Evolutionary conservation across 2,888 invertebrate genomes (phyloP).

Genomic region (Gymnocheta viridis): DNA sequence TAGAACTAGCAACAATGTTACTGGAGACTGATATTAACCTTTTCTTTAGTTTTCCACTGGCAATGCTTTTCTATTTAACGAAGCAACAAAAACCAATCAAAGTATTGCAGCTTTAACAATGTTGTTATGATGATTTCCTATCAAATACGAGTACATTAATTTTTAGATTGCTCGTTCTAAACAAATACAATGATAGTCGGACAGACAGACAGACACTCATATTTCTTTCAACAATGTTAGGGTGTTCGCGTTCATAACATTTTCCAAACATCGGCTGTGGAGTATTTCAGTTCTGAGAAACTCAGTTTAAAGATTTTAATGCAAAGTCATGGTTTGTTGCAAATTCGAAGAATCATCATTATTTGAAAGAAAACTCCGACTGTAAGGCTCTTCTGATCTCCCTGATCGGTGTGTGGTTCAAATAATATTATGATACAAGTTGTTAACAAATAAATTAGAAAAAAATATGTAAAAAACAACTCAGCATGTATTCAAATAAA

Average conservation of each 20-base stretch:
- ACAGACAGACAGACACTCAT: not conserved
- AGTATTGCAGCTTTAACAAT: not conserved
- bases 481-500: not conserved
- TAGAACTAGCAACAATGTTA: slow-evolving; percentile 28
- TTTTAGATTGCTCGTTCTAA: slow-evolving; percentile 13
- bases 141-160: slow-evolving; percentile 9
- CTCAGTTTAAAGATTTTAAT: not conserved
- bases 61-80: not conserved
- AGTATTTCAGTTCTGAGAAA: not conserved
- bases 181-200: not conserved
- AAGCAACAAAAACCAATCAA: not conserved
- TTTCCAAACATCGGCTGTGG: not conserved
- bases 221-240: not conserved
- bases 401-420: not conserved
- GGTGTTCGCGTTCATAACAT: not conserved
- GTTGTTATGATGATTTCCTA: slow-evolving; percentile 45
- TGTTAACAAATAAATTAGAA: too few relatives aligned
- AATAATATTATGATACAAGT: not conserved
- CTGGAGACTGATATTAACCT: not conserved
- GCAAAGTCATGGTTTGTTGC: not conserved
- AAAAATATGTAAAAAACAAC: too few relatives aligned
- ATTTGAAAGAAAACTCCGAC: not conserved
- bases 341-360: not conserved
- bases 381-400: not conserved
- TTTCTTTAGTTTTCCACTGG: not conserved